A percentile compares a stretch with the other conserved stretches of the same genome.
These are phyloP conservation scores for Drosophila nr. perissopoda DNA, from an alignment of 2,888 invertebrate genomes.

Conservation along the genomic window DNA sequence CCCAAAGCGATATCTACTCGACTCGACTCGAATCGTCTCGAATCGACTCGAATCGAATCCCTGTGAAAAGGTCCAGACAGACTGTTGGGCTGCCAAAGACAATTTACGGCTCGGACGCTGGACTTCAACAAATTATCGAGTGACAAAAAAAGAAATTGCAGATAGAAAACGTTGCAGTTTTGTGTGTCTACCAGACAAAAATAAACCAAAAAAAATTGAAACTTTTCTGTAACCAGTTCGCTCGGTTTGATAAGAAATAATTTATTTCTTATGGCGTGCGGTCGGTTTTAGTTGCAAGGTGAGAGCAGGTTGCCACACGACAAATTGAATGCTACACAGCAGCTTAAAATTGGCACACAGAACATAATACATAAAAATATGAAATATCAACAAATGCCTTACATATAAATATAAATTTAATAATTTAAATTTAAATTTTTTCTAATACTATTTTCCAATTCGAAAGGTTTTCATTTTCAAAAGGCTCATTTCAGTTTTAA, in stretches of 20 bases:
- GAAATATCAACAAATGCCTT: background rate
- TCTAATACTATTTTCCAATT: background rate
- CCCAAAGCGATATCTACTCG: constrained; percentile 35
- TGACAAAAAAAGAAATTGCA: constrained; percentile 66
- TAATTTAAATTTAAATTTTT: background rate
- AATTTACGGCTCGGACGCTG: constrained; percentile 73
- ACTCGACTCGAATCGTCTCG: constrained; percentile 1
- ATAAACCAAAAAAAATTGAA: constrained; percentile 3
- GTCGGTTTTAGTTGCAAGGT: constrained; percentile 43
- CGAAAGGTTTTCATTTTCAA: background rate
- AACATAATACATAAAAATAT: background rate
- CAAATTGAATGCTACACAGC: constrained; percentile 27
- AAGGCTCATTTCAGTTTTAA: background rate
- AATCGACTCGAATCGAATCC: background rate
- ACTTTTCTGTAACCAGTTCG: constrained; percentile 66
- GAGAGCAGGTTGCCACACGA: constrained; percentile 34
- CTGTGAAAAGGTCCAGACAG: constrained; percentile 38
- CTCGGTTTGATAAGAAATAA: constrained; percentile 75
- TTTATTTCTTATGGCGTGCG: constrained; percentile 70
- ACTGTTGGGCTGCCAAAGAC: constrained; percentile 73
- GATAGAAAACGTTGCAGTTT: constrained; percentile 64
- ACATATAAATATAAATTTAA: background rate
- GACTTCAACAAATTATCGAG: constrained; percentile 75
- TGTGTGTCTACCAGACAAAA: constrained; percentile 45
- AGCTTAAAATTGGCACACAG: constrained; percentile 23